These are phyloP conservation scores for Semaprochilodus insignis DNA, from an alignment of 2,797 vertebrate genomes.

Conservation along the genomic window DNA sequence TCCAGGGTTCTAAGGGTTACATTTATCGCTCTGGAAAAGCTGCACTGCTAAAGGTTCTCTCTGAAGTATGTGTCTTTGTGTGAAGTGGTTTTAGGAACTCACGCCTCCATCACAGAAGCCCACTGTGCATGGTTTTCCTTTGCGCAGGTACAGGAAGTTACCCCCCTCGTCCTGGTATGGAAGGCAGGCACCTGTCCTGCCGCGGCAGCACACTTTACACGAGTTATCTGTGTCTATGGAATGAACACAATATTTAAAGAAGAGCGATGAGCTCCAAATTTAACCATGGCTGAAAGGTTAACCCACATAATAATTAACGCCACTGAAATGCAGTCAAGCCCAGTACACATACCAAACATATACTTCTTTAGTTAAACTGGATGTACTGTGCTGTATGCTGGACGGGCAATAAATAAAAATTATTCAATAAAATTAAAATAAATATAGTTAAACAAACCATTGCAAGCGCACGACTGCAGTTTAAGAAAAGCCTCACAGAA, in stretches of 20 bases:
- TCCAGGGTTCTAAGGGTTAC: too few relatives aligned
- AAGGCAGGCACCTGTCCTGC: constrained; percentile 74
- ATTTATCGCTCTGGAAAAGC: not conserved
- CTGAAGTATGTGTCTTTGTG: not conserved
- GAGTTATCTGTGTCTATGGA: constrained; percentile 82
- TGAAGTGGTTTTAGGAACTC: constrained; percentile 60
- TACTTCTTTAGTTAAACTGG: too few relatives aligned
- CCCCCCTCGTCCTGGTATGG: constrained; percentile 75
- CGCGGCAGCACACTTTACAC: constrained; percentile 92
- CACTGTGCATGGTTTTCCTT: constrained; percentile 95
- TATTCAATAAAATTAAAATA: too few relatives aligned
- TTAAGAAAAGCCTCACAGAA: constrained; percentile 87
- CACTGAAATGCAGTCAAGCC: too few relatives aligned
- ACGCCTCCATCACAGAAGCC: constrained; percentile 94
- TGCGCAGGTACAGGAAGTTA: constrained; percentile 86
- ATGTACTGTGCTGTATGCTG: too few relatives aligned
- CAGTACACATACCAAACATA: too few relatives aligned
- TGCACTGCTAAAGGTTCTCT: not conserved
- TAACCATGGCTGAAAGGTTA: not conserved
- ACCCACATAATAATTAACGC: not conserved
- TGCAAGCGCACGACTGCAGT: constrained; percentile 90
- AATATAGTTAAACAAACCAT: constrained; percentile 75
- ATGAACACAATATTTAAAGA: not conserved
- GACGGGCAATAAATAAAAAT: too few relatives aligned
- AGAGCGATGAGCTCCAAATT: not conserved